These are phyloP conservation scores for Dynastes tityus DNA, from an alignment of 2,888 invertebrate species.

Conservation along the genomic window DNA sequence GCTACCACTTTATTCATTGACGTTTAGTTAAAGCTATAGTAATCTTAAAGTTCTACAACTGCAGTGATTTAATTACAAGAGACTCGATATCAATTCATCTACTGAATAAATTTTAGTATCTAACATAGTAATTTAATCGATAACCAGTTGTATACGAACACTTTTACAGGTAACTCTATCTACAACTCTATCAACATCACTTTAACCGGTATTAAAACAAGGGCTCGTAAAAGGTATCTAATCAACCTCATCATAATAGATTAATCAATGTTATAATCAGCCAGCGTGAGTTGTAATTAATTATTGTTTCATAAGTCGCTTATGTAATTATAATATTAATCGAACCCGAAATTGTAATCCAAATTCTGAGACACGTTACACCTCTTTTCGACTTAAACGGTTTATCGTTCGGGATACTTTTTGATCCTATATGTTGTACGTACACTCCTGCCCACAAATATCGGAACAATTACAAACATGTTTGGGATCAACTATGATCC, in stretches of 20 bases:
- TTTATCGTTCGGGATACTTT: constrained; percentile 11
- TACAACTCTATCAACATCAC: background rate
- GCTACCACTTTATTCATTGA: too few species aligned
- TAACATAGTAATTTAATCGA: too few species aligned
- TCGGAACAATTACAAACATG: background rate
- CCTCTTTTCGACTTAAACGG: constrained; percentile 28
- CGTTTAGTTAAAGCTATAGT: too few species aligned
- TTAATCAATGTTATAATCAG: constrained; percentile 37
- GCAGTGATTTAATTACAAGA: too few species aligned
- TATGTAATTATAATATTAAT: constrained; percentile 43
- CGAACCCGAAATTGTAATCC: constrained; percentile 38
- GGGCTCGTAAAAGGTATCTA: constrained; percentile 11
- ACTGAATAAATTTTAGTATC: too few species aligned
- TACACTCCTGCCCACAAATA: background rate
- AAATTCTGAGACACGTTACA: constrained; percentile 31
- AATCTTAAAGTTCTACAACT: too few species aligned
- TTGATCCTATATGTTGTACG: background rate
- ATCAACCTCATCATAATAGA: constrained; percentile 25
- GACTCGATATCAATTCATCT: too few species aligned
- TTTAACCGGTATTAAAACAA: constrained; percentile 12
- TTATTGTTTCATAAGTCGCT: constrained; percentile 32
- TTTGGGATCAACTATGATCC: too few species aligned
- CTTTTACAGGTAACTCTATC: background rate
- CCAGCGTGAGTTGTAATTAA: constrained; percentile 37
- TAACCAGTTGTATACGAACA: too few species aligned